Conservation (phyloP, 2,797 vertebrate species). For the Anas bernieri region DNA sequence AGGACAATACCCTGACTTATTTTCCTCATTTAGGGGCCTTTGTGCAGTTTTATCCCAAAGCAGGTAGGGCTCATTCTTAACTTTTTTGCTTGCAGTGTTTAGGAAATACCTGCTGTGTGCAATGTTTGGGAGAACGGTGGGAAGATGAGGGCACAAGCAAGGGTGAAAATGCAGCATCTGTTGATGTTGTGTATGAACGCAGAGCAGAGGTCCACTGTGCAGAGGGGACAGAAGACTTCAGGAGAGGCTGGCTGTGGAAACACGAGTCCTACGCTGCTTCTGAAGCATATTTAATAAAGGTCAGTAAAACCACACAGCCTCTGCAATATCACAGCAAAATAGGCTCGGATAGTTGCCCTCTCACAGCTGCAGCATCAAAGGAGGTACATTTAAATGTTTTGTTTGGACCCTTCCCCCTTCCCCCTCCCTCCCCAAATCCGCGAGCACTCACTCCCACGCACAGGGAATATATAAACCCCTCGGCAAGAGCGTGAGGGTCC, state of each 20-base stretch:
- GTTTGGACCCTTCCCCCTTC: constrained; percentile 22
- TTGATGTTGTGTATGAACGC: neutral
- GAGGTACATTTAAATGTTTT: constrained; percentile 23
- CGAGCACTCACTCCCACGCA: neutral
- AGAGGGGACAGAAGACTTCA: neutral
- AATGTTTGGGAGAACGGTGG: neutral
- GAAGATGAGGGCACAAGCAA: neutral
- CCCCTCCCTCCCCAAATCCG: constrained; percentile 17
- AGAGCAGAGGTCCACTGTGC: neutral
- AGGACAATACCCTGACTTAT: neutral
- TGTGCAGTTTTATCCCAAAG: neutral
- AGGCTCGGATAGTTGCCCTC: neutral
- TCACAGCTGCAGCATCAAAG: constrained; percentile 38
- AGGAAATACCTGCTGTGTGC: neutral
- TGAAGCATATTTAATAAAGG: neutral
- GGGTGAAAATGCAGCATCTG: neutral
- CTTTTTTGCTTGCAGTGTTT: neutral
- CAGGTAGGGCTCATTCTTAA: neutral
- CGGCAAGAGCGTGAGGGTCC: neutral
- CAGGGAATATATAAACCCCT: neutral
- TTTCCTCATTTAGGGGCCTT: accelerated
- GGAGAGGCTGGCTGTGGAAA: neutral
- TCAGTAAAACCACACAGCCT: neutral
- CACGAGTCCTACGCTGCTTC: neutral
- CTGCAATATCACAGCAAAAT: neutral